Evolutionary conservation across 2,797 vertebrate genomes (phyloP).

Genomic region (Urocyon cinereoargenteus): DNA sequence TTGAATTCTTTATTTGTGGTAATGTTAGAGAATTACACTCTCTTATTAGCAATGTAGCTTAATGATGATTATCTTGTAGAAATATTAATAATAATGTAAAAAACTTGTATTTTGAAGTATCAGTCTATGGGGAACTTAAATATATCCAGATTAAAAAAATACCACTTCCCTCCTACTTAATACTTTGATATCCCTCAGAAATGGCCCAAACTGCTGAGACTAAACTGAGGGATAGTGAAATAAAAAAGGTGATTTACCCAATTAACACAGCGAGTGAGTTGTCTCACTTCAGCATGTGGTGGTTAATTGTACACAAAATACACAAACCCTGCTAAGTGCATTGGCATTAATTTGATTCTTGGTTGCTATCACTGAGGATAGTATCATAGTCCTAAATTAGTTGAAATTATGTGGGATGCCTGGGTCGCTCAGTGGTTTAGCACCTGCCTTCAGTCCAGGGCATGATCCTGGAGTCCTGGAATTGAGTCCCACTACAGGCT

Average conservation of each 20-base stretch:
- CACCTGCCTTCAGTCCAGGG: too few relatives aligned
- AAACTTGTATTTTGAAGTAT: background rate
- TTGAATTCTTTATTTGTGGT: background rate
- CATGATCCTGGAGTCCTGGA: too few relatives aligned
- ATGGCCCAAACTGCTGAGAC: constrained; percentile 71
- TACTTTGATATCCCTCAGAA: constrained; percentile 50
- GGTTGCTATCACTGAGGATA: constrained; percentile 23
- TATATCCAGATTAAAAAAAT: constrained; percentile 33
- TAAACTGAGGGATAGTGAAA: constrained; percentile 59
- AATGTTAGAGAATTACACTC: background rate
- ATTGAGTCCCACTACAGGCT: too few relatives aligned
- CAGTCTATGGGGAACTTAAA: background rate
- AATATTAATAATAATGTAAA: background rate
- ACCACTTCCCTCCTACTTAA: constrained; percentile 35
- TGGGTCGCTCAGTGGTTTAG: too few relatives aligned
- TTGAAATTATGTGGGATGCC: background rate
- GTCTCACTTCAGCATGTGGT: constrained; percentile 65
- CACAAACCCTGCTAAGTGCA: constrained; percentile 52
- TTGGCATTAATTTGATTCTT: constrained; percentile 68
- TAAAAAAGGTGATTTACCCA: constrained; percentile 69
- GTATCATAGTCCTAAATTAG: background rate
- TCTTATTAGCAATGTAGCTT: background rate
- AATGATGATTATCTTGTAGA: background rate
- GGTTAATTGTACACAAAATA: constrained; percentile 65
- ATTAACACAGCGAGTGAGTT: constrained; percentile 77